phyloP scores from a whole-genome alignment of 2,113 vertebrate genomes.

The Machaerirhynchus nigripectus region DNA sequence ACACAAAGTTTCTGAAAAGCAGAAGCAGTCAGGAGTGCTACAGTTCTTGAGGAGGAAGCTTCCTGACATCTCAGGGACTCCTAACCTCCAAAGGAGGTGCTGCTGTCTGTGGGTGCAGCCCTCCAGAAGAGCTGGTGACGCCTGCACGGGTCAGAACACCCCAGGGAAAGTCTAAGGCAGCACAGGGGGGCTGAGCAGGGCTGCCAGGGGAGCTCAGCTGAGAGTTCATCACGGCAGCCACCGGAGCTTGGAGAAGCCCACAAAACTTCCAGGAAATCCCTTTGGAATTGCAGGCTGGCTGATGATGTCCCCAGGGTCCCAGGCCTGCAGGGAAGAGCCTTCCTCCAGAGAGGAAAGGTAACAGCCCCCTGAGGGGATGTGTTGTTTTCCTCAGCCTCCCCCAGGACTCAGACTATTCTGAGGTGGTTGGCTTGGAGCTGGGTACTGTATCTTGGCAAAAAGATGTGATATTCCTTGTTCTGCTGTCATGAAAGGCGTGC shows the following conservation, averaged over 20 bases:
- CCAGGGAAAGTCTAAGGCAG: background rate
- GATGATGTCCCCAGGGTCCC: background rate
- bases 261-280: background rate
- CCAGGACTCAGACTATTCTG: background rate
- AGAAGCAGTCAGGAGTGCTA: background rate
- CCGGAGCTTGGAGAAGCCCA: background rate
- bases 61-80: background rate
- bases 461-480: background rate
- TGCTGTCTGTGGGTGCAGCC: background rate
- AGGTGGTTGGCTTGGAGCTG: background rate
- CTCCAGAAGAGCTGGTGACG: background rate
- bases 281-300: background rate
- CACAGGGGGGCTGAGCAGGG: background rate
- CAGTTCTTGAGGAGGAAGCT: background rate
- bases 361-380: background rate
- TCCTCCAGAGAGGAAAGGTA: background rate
- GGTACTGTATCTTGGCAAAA: background rate
- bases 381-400: background rate
- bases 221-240: background rate
- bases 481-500: background rate
- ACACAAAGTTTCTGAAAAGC: background rate
- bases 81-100: accelerated
- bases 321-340: background rate
- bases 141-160: background rate
- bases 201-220: background rate